These are phyloP conservation scores for Macrophya annulata DNA, from an alignment of 2,888 invertebrate species.

Conservation along the genomic window DNA sequence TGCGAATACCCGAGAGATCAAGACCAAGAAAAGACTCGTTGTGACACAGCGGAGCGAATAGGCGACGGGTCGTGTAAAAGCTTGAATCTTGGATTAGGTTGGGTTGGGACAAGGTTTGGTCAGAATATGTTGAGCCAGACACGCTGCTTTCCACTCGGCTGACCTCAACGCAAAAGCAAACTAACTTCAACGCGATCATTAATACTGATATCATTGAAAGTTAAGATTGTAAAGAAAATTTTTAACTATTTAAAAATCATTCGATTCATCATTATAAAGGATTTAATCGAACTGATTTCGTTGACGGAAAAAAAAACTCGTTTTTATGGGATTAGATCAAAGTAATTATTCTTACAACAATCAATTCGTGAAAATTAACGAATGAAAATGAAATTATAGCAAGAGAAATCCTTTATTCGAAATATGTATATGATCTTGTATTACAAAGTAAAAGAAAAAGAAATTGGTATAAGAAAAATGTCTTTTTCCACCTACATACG, in stretches of 20 bases:
- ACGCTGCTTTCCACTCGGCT: conserved; percentile 45
- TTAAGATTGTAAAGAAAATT: neutral
- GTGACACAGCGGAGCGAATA: conserved; percentile 52
- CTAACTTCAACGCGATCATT: neutral
- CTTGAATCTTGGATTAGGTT: conserved; percentile 50
- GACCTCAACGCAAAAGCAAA: conserved; percentile 36
- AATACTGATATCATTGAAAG: neutral
- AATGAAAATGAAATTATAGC: neutral
- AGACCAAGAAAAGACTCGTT: conserved; percentile 44
- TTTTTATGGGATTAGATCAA: too few species aligned
- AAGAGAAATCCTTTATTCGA: neutral
- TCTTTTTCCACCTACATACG: neutral
- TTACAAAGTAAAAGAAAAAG: neutral
- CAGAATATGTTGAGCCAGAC: conserved; percentile 28
- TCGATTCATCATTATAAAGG: neutral
- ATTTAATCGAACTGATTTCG: neutral
- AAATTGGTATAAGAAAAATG: conserved; percentile 1
- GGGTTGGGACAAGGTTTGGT: conserved; percentile 33
- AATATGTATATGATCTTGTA: neutral
- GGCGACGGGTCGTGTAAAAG: conserved; percentile 53
- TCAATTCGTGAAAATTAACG: neutral
- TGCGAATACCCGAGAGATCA: conserved; percentile 6
- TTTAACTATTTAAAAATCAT: neutral
- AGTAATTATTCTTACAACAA: too few species aligned
- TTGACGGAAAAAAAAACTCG: too few species aligned